Conservation (phyloP, 37 sponge, comb jelly and placozoan species). For the Ephydatia muelleri region DNA sequence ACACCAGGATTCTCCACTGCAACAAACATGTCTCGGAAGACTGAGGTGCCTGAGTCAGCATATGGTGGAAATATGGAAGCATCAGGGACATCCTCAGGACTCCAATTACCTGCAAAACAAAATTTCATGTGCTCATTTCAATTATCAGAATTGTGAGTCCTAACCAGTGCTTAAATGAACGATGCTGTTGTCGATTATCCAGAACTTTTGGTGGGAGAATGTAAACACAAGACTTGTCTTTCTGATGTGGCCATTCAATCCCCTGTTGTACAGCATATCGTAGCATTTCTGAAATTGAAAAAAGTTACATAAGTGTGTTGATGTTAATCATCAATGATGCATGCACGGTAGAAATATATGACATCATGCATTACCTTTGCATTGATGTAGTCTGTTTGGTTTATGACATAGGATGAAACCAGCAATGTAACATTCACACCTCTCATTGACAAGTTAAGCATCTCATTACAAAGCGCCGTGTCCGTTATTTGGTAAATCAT, state of each 20-base stretch:
- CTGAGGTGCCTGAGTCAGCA: constrained; percentile 16
- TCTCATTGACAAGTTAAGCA: constrained; percentile 33
- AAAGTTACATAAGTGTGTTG: no score
- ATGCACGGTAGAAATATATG: no score
- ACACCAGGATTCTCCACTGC: constrained; percentile 34
- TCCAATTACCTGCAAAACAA: constrained; percentile 75
- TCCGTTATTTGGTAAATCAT: constrained; percentile 78
- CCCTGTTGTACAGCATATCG: constrained; percentile 45
- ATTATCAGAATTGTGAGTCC: not conserved
- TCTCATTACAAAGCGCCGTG: constrained; percentile 45
- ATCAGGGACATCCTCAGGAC: constrained; percentile 78
- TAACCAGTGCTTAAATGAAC: constrained; percentile 87
- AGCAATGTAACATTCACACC: constrained; percentile 71
- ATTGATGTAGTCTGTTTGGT: constrained; percentile 42
- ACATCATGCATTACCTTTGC: constrained; percentile 51
- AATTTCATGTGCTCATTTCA: no score
- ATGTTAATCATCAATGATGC: no score
- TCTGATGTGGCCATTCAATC: constrained; percentile 58
- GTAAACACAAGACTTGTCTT: constrained; percentile 52
- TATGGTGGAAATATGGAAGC: constrained; percentile 52
- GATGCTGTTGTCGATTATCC: constrained; percentile 78
- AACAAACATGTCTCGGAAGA: constrained; percentile 74
- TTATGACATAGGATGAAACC: constrained; percentile 62
- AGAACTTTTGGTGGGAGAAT: constrained; percentile 83
- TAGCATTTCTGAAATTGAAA: constrained; percentile 71